Evolutionary conservation across 2,888 invertebrate species (phyloP).

Genomic region (Cheilosia vernalis): DNA sequence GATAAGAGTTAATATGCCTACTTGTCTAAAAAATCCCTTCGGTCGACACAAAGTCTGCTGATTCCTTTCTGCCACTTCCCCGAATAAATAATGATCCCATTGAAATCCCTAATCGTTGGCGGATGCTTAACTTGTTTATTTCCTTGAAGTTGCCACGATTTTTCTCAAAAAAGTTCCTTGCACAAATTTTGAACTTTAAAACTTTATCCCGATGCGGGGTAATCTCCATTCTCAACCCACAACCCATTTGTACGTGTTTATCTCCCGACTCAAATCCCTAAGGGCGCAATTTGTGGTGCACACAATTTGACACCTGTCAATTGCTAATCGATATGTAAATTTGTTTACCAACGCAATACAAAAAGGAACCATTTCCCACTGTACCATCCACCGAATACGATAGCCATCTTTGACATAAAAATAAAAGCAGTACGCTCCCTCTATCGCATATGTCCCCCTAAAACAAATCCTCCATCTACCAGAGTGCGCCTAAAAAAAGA

Average conservation of each 20-base stretch:
- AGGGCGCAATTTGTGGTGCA: conserved; percentile 46
- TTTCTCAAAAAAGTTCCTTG: background rate
- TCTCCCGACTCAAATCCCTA: conserved; percentile 12
- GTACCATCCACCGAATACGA: background rate
- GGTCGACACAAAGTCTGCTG: conserved; percentile 2
- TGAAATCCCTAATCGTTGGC: conserved; percentile 15
- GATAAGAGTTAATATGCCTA: no score
- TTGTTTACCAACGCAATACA: background rate
- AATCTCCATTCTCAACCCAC: no score
- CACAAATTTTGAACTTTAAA: background rate
- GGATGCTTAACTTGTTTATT: conserved; percentile 16
- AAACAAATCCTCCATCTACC: conserved; percentile 1
- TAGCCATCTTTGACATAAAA: conserved; percentile 9
- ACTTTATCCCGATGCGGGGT: no score
- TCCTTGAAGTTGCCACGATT: background rate
- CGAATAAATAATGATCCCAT: conserved; percentile 23
- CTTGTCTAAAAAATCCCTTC: background rate
- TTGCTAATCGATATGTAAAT: conserved; percentile 47
- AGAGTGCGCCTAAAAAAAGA: background rate
- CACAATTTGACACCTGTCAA: conserved; percentile 58
- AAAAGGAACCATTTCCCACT: background rate
- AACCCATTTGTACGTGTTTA: background rate
- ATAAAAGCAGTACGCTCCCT: conserved; percentile 6
- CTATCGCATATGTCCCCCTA: conserved; percentile 15
- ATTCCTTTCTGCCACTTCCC: background rate